A percentile compares a stretch with the other conserved stretches of the same genome.
Conservation (phyloP, 2,797 vertebrate genomes). For the Liasis olivaceus region DNA sequence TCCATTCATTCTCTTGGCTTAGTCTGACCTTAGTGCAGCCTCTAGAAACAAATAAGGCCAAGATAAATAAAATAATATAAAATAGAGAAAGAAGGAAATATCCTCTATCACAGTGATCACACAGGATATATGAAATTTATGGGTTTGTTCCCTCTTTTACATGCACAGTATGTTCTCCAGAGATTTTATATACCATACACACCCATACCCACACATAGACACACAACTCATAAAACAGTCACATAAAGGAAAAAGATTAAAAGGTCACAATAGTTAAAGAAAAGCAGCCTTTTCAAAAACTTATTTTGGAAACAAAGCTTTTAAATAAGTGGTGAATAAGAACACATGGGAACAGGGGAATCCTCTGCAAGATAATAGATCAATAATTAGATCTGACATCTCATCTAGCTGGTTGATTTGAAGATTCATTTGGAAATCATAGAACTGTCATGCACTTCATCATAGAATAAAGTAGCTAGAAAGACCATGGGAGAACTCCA, state of each 20-base stretch:
- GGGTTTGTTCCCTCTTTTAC: conserved; percentile 21
- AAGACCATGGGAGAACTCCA: not conserved
- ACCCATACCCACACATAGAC: not conserved
- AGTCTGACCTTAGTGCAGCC: conserved; percentile 76
- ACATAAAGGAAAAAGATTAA: not conserved
- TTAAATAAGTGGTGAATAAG: not conserved
- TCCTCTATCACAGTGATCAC: conserved; percentile 27
- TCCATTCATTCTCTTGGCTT: conserved; percentile 78
- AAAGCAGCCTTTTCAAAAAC: not conserved
- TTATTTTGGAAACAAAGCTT: conserved; percentile 42
- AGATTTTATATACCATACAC: not conserved
- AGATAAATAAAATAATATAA: conserved; percentile 46
- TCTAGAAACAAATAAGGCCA: conserved; percentile 76
- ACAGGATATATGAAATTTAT: conserved; percentile 42
- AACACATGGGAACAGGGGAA: not conserved
- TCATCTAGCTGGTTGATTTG: not conserved
- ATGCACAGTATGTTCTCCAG: not conserved
- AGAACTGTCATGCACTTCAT: not conserved
- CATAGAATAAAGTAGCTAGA: not conserved
- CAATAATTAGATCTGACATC: not conserved
- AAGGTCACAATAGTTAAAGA: conserved; percentile 50
- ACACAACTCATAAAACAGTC: not conserved
- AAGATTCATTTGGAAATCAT: conserved; percentile 25
- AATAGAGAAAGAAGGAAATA: conserved; percentile 15
- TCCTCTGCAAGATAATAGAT: conserved; percentile 14